Percentiles rank a stretch among this genome's conserved stretches.
These are phyloP conservation scores for Laterallus jamaicensis DNA, from an alignment of 2,113 vertebrate species.

Conservation along the genomic window DNA sequence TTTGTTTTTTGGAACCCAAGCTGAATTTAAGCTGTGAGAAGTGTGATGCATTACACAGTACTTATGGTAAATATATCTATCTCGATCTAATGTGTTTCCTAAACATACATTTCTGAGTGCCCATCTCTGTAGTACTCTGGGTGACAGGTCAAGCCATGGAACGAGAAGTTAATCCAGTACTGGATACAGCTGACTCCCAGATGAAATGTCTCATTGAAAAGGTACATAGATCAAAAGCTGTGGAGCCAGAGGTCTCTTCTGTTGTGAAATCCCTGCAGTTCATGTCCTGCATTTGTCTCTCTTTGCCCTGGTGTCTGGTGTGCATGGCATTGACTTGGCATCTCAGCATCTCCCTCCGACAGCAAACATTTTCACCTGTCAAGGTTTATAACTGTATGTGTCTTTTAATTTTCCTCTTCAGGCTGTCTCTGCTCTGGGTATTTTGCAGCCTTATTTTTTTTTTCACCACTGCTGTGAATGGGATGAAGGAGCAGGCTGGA, in stretches of 20 bases:
- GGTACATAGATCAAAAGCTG: conserved; percentile 18
- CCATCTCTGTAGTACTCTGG: not conserved
- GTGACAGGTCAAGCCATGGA: conserved; percentile 7
- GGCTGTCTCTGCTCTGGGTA: not conserved
- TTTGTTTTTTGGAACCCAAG: not conserved
- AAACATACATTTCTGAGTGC: not conserved
- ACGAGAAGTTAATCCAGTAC: conserved; percentile 19
- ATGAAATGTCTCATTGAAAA: conserved; percentile 26
- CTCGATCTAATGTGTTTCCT: not conserved
- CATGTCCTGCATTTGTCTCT: conserved; percentile 6
- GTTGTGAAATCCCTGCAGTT: conserved; percentile 19
- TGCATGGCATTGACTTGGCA: conserved; percentile 14
- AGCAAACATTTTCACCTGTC: conserved; percentile 69
- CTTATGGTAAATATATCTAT: not conserved
- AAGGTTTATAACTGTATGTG: conserved; percentile 44
- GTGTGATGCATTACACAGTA: not conserved
- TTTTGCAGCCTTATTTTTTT: not conserved
- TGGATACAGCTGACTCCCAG: conserved; percentile 18
- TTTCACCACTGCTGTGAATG: conserved; percentile 13
- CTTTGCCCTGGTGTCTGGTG: not conserved
- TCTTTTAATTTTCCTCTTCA: conserved; percentile 50
- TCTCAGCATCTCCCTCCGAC: conserved; percentile 53
- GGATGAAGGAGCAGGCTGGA: conserved; percentile 45
- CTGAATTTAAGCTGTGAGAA: not conserved
- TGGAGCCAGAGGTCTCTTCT: not conserved